Evolutionary conservation across 2,888 invertebrate species (phyloP), one percentile per base, ranked within the genome.

Genomic region (Myopa tessellatipennis): DNA sequence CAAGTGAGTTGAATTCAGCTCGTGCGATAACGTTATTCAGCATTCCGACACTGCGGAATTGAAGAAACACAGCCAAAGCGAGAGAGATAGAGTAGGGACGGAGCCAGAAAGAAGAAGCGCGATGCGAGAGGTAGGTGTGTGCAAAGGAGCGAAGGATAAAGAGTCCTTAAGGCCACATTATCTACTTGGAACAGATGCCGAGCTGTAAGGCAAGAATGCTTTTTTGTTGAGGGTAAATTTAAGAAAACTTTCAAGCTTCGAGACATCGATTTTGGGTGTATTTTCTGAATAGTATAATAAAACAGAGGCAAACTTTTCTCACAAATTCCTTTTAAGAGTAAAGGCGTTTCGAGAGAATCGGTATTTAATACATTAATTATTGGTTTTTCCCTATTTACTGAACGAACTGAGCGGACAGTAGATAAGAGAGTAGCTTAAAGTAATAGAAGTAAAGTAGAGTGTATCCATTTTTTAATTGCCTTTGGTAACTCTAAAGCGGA

Each of bases 1-100:
- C 74, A 71, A 75, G 78, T 69, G 61, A 63, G 70, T 75, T 70
- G 78, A 72, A 75, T 78, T 65, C 71, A 45, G 67, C 58, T 71
- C 70, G 45, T 72, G 71, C 72, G 78, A 78, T 78, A 78, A 75
- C 71, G 71, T 78, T 78, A 72, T 67, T 74, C 60, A 63, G 75
- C 72, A 72, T 67, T 70, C 72, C 50, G 16, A 65, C 71, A 76
- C 75, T 69, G n/a, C 55, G 55, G 65, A 26, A 65, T 34, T 38
- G 34, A 38, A 65, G 36, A 36, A 12, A 38, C 14, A 16, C 38
- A 65, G 65, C 1, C 16, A 36, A 52, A 74, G 55, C 18, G 34
- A 72, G 3, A 60, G n/a, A 18, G 36, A 26, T 16, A 55, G 40
- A 36, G 14, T n/a, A 50, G 8, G 60, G 68, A 18, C 4, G 38